phyloP scores from a whole-genome alignment of 2,113 vertebrate genomes.

The Corynorhinus townsendii region DNA sequence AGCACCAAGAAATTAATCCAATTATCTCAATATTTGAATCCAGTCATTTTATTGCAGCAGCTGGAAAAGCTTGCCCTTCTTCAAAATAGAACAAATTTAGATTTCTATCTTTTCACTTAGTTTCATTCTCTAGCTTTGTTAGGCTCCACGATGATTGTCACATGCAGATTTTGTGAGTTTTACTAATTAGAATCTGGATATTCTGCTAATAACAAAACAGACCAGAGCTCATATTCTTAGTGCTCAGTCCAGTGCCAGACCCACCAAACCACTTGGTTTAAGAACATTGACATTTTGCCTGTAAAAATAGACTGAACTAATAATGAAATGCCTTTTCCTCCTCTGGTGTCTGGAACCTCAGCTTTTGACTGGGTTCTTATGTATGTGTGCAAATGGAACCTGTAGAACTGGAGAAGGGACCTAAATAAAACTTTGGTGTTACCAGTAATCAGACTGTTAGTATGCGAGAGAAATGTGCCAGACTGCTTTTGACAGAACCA shows the following conservation, averaged over 20 bases:
- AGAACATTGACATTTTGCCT: too few species aligned
- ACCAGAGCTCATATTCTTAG: too few species aligned
- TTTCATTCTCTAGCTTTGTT: background rate
- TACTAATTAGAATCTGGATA: constrained; percentile 6
- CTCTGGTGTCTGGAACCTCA: background rate
- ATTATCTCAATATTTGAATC: background rate
- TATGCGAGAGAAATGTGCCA: constrained; percentile 58
- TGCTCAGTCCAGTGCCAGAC: too few species aligned
- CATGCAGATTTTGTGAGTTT: background rate
- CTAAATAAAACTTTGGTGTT: constrained; percentile 63
- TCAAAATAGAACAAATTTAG: background rate
- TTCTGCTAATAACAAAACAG: too few species aligned
- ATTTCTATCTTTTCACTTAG: background rate
- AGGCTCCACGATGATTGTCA: background rate
- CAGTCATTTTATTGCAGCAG: background rate
- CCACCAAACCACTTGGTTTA: too few species aligned
- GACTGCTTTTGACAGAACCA: constrained; percentile 65
- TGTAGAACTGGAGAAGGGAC: constrained; percentile 25
- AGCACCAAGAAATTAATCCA: background rate
- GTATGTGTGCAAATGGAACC: constrained; percentile 54
- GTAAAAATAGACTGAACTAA: background rate
- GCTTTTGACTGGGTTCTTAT: constrained; percentile 16
- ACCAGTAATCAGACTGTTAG: constrained; percentile 54
- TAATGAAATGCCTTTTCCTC: background rate
- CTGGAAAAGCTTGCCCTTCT: background rate